Percentiles rank a stretch among this genome's conserved stretches.
Conservation (phyloP, 2,113 vertebrate genomes). For the Microcebus murinus region DNA sequence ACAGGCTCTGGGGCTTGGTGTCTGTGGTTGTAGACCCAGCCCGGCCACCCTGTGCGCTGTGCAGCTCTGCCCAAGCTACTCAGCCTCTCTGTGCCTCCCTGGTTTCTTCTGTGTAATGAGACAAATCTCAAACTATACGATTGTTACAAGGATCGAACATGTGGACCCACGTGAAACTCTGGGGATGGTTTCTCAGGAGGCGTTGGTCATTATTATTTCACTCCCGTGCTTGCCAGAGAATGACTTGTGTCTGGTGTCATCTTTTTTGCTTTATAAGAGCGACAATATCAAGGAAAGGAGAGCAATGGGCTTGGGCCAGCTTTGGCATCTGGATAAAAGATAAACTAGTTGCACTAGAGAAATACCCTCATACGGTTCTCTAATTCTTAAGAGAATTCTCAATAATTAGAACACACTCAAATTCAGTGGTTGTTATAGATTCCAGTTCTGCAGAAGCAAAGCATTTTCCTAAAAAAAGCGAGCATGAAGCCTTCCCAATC, state of each 20-base stretch:
- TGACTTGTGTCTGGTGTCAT: not conserved
- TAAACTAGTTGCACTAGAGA: not conserved
- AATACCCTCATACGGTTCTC: not conserved
- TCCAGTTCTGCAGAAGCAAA: not conserved
- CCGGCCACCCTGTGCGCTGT: not conserved
- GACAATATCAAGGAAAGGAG: not conserved
- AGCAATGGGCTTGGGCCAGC: not conserved
- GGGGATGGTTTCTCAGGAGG: not conserved
- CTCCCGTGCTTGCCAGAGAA: not conserved
- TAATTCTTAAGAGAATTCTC: not conserved
- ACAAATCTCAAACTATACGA: not conserved
- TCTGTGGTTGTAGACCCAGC: not conserved
- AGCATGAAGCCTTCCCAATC: not conserved
- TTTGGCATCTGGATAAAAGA: not conserved
- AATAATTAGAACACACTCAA: not conserved
- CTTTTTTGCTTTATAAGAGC: slow-evolving; percentile 1
- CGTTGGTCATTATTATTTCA: not conserved
- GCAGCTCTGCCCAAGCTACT: not conserved
- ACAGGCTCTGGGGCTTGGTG: not conserved
- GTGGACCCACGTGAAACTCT: not conserved
- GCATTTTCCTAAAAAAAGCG: slow-evolving; percentile 44
- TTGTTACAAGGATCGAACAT: not conserved
- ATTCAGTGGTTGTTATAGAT: not conserved
- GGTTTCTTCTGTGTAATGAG: not conserved
- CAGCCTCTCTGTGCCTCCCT: not conserved